Percentiles rank a stretch among this genome's conserved stretches.
phyloP scores from a whole-genome alignment of 2,797 vertebrate genomes.

The Macrochelys suwanniensis region DNA sequence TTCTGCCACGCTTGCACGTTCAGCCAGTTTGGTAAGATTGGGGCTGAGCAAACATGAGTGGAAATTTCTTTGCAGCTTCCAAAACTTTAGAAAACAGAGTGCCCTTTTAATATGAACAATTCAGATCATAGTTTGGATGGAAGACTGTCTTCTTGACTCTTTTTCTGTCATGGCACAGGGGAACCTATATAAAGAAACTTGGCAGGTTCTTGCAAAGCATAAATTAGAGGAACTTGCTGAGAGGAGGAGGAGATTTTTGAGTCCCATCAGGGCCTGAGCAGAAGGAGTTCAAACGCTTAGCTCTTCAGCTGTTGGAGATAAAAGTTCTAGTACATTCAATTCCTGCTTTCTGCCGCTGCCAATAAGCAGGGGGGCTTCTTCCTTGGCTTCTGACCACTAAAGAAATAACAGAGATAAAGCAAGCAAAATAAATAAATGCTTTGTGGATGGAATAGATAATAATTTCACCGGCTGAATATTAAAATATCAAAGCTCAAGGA shows the following conservation, averaged over 20 bases:
- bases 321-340: slow-evolving; percentile 76
- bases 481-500: slow-evolving; percentile 83
- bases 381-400: slow-evolving; percentile 68
- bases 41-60: slow-evolving; percentile 24
- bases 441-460: slow-evolving; percentile 81
- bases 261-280: slow-evolving; percentile 12
- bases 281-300: slow-evolving; percentile 68
- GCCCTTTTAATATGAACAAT: slow-evolving; percentile 35
- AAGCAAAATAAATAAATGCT: slow-evolving; percentile 81
- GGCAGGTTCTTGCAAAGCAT: slow-evolving; percentile 71
- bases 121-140: not conserved
- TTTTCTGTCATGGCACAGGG: slow-evolving; percentile 41
- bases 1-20: not conserved
- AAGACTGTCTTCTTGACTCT: slow-evolving; percentile 45
- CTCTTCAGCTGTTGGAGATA: slow-evolving; percentile 77
- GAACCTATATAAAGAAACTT: slow-evolving; percentile 56
- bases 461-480: slow-evolving; percentile 80
- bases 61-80: not conserved
- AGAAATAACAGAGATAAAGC: slow-evolving; percentile 83
- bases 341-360: slow-evolving; percentile 74
- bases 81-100: not conserved
- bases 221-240: slow-evolving; percentile 71
- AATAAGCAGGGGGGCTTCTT: slow-evolving; percentile 74
- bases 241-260: slow-evolving; percentile 42
- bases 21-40: not conserved